Percentiles rank a stretch among this genome's conserved stretches.
Conservation (phyloP, 2,113 vertebrate genomes). For the Cynoglossus semilaevis region DNA sequence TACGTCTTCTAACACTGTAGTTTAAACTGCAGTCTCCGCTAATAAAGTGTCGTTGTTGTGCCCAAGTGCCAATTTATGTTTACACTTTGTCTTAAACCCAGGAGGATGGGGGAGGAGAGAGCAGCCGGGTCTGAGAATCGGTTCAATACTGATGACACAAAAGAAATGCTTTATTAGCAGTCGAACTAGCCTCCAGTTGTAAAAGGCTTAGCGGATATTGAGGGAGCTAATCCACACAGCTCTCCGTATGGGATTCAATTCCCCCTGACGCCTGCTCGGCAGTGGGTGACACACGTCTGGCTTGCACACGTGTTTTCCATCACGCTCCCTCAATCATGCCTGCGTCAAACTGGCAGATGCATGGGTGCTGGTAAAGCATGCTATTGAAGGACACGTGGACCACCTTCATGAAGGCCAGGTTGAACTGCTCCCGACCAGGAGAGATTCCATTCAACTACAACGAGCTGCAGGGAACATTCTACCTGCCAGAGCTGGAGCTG, state of each 20-base stretch:
- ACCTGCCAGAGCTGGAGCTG: slow-evolving; percentile 88
- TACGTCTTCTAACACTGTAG: slow-evolving; percentile 25
- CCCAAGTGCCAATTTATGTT: slow-evolving; percentile 52
- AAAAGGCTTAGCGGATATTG: slow-evolving; percentile 53
- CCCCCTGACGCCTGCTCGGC: slow-evolving; percentile 39
- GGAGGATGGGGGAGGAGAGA: slow-evolving; percentile 8
- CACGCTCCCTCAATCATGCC: slow-evolving; percentile 24
- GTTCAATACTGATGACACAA: slow-evolving; percentile 32
- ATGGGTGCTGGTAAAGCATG: background rate
- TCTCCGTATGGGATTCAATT: slow-evolving; percentile 60
- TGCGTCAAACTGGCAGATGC: slow-evolving; percentile 23
- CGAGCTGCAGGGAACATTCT: slow-evolving; percentile 92
- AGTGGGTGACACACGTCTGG: slow-evolving; percentile 29
- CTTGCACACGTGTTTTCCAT: slow-evolving; percentile 40
- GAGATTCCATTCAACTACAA: slow-evolving; percentile 95
- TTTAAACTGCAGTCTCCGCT: slow-evolving; percentile 24
- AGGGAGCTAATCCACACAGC: slow-evolving; percentile 58
- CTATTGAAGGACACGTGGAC: slow-evolving; percentile 89
- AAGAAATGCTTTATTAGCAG: slow-evolving; percentile 48
- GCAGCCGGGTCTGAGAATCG: slow-evolving; percentile 21
- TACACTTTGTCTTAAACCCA: slow-evolving; percentile 30
- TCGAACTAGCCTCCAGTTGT: slow-evolving; percentile 46
- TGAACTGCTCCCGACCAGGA: slow-evolving; percentile 93
- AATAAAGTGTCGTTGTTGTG: slow-evolving; percentile 51
- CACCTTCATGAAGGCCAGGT: slow-evolving; percentile 94